A percentile compares a stretch with the other conserved stretches of the same genome.
Evolutionary conservation across 1,140 invertebrate genomes (phyloP).

Genomic region (Drosophila takahashii): DNA sequence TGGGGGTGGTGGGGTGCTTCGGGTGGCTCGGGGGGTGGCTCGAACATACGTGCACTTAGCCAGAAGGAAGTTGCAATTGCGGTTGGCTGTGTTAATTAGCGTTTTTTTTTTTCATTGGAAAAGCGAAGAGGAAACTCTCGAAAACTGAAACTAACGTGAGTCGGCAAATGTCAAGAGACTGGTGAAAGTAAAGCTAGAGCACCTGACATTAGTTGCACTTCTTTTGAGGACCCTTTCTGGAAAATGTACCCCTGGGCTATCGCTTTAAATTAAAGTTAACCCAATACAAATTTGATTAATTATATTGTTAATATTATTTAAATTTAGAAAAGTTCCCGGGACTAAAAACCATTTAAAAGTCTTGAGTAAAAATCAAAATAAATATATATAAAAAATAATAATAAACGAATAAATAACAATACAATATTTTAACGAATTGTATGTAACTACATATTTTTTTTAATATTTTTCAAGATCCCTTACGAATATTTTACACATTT

Average conservation of each 20-base stretch:
- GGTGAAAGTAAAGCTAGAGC: neutral
- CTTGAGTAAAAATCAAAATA: too few relatives aligned
- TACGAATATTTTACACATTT: too few relatives aligned
- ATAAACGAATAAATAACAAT: too few relatives aligned
- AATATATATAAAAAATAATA: too few relatives aligned
- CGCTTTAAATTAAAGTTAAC: too few relatives aligned
- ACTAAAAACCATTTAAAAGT: too few relatives aligned
- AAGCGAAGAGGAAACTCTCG: conserved; percentile 2
- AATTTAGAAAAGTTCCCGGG: too few relatives aligned
- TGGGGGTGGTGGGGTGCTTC: neutral
- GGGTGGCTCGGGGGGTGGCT: conserved; percentile 20
- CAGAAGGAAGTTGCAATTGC: conserved; percentile 74
- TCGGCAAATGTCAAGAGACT: conserved; percentile 8
- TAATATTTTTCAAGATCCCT: too few relatives aligned
- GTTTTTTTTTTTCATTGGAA: conserved; percentile 44
- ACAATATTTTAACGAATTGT: too few relatives aligned
- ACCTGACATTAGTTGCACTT: neutral
- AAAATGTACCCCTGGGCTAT: neutral
- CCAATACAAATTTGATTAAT: too few relatives aligned
- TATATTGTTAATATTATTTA: too few relatives aligned
- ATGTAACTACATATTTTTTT: too few relatives aligned
- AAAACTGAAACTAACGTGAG: conserved; percentile 14
- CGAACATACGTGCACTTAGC: conserved; percentile 68
- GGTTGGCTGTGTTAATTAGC: conserved; percentile 77
- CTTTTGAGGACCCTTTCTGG: neutral